Evolutionary conservation across 2,888 invertebrate species (phyloP), one percentile per base, ranked within the genome.

Genomic region (Caprella mutica): DNA sequence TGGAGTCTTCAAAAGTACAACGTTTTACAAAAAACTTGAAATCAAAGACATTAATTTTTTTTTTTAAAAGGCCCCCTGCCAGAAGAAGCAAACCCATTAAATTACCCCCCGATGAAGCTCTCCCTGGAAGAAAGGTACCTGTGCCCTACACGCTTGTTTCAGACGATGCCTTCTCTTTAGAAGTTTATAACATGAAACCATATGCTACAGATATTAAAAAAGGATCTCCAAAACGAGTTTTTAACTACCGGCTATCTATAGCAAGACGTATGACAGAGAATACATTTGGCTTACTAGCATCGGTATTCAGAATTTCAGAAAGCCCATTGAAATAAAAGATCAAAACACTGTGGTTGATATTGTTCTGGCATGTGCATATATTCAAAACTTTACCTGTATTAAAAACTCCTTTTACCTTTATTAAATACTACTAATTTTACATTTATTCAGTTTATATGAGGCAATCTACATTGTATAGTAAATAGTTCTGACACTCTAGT

Each of bases 151-250:
- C n/a, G n/a, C n/a, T n/a, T n/a, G n/a, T 68, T 30, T 67, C 55
- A 21, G 68, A 68, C 55, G 66, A 68, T 40, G 67, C 67, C 38
- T 69, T 69, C 63, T 65, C 68, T 21, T 53, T 68, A 21, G 44
- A 55, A 24, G 38, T 52, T 5, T 50, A 66, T 50, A 35, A 68
- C 17, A 58, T 68, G 65, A 53, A 55, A 17, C 67, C 66, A 29
- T 68, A 55, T 54, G 24, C 54, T 30, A 42, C 30, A 43, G 30
- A 33, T 43, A 29, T 19, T 52, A 26, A 55, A 21, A 27, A 55
- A n/a, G 33, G 29, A 19, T 48, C 33, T 24, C 29, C 44, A 26
- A 29, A 55, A 21, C 17, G 53, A 56, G 53, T 66, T 17, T 67
- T 43, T 48, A 66, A 66, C 46, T 67, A 64, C 55, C 38, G 66